phyloP scores from a whole-genome alignment of 2,888 invertebrate species.

The Petrolisthes cinctipes region DNA sequence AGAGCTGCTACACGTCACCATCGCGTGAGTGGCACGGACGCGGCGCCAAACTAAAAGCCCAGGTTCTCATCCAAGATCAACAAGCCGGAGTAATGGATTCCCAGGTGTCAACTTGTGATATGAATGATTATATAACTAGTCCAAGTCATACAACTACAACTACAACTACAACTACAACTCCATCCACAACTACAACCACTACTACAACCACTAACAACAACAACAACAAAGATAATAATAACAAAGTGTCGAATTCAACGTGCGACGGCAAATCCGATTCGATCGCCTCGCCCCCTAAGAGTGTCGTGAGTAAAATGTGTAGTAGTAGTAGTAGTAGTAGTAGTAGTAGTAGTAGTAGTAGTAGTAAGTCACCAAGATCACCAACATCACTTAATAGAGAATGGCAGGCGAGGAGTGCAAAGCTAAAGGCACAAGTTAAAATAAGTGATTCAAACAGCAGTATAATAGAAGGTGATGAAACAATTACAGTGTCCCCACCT shows the following conservation, averaged over 20 bases:
- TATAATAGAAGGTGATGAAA: not conserved
- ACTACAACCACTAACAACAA: no score
- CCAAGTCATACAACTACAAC: no score
- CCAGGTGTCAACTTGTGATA: constrained; percentile 35
- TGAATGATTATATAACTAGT: no score
- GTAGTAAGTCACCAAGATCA: constrained; percentile 25
- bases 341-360: no score
- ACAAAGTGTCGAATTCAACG: no score
- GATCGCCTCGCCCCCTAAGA: no score
- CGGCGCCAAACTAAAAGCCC: constrained; percentile 61
- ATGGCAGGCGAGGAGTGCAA: constrained; percentile 61
- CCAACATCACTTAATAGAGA: constrained; percentile 36
- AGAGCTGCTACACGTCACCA: constrained; percentile 36
- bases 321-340: no score
- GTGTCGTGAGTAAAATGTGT: no score
- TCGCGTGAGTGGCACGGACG: constrained; percentile 56
- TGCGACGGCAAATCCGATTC: no score
- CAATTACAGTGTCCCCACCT: constrained; percentile 28
- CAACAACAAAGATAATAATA: no score
- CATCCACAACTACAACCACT: no score
- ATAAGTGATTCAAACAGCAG: constrained; percentile 52
- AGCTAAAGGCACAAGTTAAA: constrained; percentile 57
- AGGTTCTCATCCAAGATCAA: constrained; percentile 61
- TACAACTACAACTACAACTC: no score
- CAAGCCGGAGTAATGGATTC: constrained; percentile 60